Evolutionary conservation across 2,797 vertebrate species (phyloP).

Genomic region (Discoglossus pictus): DNA sequence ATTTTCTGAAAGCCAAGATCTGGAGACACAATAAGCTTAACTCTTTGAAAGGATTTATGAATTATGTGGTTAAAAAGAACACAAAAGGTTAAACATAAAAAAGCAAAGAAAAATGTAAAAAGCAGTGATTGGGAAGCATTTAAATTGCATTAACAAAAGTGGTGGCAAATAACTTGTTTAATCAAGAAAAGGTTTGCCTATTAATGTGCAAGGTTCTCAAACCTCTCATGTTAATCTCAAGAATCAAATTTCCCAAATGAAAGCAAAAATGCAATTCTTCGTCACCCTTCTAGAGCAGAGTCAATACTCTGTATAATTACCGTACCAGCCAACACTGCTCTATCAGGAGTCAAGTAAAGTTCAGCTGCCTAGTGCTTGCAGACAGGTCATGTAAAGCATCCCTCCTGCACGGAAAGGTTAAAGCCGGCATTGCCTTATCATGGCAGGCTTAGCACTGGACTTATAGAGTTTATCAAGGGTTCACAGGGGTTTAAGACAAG

Average conservation of each 20-base stretch:
- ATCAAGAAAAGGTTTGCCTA: neutral
- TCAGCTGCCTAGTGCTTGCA: neutral
- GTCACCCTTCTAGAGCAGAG: neutral
- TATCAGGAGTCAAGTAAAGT: constrained; percentile 15
- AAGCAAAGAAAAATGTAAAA: too few species aligned
- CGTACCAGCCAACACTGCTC: neutral
- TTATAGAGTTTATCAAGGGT: constrained; percentile 1
- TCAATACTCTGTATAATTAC: constrained; percentile 7
- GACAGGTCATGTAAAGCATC: constrained; percentile 9
- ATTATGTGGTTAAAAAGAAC: too few species aligned
- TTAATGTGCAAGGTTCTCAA: neutral
- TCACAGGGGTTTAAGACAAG: constrained; percentile 1
- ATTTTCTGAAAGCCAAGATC: too few species aligned
- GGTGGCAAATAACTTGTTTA: neutral
- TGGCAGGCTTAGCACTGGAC: neutral
- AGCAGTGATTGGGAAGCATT: too few species aligned
- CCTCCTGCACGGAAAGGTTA: constrained; percentile 13
- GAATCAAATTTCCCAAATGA: constrained; percentile 23
- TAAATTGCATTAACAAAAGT: neutral
- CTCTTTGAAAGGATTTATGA: too few species aligned
- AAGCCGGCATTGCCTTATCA: neutral
- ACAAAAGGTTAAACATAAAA: too few species aligned
- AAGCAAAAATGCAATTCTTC: constrained; percentile 10
- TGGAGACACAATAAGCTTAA: too few species aligned
- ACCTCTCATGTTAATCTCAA: constrained; percentile 1